phyloP scores from a whole-genome alignment of 2,113 vertebrate genomes.

The Microtus pennsylvanicus region DNA sequence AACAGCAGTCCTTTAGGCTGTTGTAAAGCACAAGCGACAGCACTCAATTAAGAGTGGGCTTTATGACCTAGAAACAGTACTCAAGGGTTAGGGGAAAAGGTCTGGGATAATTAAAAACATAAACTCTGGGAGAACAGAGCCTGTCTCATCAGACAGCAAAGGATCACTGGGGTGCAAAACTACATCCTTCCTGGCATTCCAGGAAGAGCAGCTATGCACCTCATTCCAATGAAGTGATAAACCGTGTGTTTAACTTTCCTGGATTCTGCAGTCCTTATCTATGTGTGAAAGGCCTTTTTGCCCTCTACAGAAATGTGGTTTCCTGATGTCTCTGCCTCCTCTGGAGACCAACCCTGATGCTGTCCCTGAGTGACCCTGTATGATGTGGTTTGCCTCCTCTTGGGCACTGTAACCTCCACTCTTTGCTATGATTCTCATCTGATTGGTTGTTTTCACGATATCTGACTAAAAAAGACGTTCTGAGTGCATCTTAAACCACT shows the following conservation, averaged over 20 bases:
- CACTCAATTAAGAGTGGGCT: not conserved
- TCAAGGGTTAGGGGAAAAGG: not conserved
- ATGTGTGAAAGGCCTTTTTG: not conserved
- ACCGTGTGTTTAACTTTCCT: not conserved
- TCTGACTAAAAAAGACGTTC: not conserved
- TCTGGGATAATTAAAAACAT: not conserved
- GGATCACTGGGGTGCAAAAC: not conserved
- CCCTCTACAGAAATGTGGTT: not conserved
- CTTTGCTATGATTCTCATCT: not conserved
- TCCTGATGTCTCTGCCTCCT: not conserved
- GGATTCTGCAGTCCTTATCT: not conserved
- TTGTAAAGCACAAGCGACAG: not conserved
- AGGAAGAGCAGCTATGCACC: not conserved
- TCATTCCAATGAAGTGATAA: not conserved
- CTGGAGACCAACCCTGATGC: no score
- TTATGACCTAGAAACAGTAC: not conserved
- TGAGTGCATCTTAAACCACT: not conserved
- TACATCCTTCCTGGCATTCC: not conserved
- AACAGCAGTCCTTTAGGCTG: not conserved
- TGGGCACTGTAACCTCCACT: not conserved
- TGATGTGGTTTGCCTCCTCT: not conserved
- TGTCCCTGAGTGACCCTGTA: not conserved
- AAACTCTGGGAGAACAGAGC: not conserved
- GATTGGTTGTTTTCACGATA: not conserved
- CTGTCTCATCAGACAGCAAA: not conserved